Evolutionary conservation across 1,140 invertebrate species (phyloP), one percentile per base, ranked within the genome.

Genomic region (Araneus ventricosus): DNA sequence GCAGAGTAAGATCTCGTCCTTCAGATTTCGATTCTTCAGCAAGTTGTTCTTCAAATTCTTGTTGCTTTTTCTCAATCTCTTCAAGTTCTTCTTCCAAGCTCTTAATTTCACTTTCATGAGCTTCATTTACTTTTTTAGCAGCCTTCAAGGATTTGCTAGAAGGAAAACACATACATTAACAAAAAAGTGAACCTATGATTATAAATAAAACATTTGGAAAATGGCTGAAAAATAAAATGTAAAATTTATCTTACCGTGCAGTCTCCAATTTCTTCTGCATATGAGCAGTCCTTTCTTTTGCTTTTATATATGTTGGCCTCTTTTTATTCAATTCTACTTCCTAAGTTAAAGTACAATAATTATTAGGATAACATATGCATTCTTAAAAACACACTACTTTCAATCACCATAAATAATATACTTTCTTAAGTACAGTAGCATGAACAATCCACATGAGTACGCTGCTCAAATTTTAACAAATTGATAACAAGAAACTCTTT

Each of bases 261-360:
- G 97, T 97, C 95, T 99, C 98, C 37, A 99, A 96, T 95, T 99
- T 99, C 95, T 99, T 99, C 94, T 99, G 97, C 96, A 99, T 98
- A 96, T 99, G 99, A 5, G 98, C 97, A 5, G 99, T 98, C 75
- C 98, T 97, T 95, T 99, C 99, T 95, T 99, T 99, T 0, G 98
- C 98, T 96, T 99, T 99, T n/a, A 99, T 99, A 95, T 99, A 99
- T 4, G 98, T 97, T 0, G 99, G 99, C 82, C 98, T 96, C 94
- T 99, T 99, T 95, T 99, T 99, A 90, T 98, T 98, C 86, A 99
- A 97, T 95, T 99, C 98, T 0, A 97, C 97, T 97, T 99, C 98
- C 97, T 98, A 22, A 94, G 27, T n/a, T 24, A 90, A 22, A 90
- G n/a, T 3, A 93, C 6, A 14, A 52, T 8, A 52, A 52, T 52